A percentile compares a stretch with the other conserved stretches of the same genome.
phyloP scores from a whole-genome alignment of 2,888 invertebrate species.

The Ischnus inquisitorius region DNA sequence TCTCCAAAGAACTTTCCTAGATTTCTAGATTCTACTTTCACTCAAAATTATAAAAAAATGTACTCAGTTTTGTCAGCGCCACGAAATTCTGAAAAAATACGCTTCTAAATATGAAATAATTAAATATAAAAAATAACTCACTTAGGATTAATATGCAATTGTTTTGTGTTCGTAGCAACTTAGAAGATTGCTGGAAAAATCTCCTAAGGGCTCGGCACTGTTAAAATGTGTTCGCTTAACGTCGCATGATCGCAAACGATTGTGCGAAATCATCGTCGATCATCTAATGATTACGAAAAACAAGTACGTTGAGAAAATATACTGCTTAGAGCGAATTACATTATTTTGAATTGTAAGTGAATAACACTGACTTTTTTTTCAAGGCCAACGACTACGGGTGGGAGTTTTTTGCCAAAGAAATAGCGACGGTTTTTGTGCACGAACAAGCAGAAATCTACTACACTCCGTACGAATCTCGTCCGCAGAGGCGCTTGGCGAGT shows the following conservation, averaged over 20 bases:
- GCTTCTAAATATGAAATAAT: too few relatives aligned
- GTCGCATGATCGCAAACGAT: constrained; percentile 24
- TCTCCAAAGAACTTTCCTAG: too few relatives aligned
- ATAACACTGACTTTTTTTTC: neutral
- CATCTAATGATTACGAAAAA: constrained; percentile 22
- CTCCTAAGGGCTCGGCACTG: constrained; percentile 14
- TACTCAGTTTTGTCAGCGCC: too few relatives aligned
- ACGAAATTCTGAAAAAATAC: too few relatives aligned
- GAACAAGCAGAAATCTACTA: constrained; percentile 37
- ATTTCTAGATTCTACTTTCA: too few relatives aligned
- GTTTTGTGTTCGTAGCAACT: constrained; percentile 19
- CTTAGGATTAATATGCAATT: too few relatives aligned
- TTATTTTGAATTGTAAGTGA: too few relatives aligned
- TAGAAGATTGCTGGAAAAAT: constrained; percentile 6
- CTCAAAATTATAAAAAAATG: too few relatives aligned
- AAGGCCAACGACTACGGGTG: constrained; percentile 7
- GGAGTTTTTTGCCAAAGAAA: constrained; percentile 28
- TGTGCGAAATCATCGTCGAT: constrained; percentile 36
- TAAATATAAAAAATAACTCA: too few relatives aligned
- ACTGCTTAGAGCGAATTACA: neutral
- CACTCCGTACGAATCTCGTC: constrained; percentile 23
- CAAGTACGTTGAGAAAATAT: constrained; percentile 21
- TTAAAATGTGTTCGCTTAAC: constrained; percentile 8
- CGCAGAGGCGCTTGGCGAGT: constrained; percentile 32
- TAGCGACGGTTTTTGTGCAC: constrained; percentile 8